Conservation (phyloP, 2,797 vertebrate genomes). For the Arrhamphus sclerolepis region DNA sequence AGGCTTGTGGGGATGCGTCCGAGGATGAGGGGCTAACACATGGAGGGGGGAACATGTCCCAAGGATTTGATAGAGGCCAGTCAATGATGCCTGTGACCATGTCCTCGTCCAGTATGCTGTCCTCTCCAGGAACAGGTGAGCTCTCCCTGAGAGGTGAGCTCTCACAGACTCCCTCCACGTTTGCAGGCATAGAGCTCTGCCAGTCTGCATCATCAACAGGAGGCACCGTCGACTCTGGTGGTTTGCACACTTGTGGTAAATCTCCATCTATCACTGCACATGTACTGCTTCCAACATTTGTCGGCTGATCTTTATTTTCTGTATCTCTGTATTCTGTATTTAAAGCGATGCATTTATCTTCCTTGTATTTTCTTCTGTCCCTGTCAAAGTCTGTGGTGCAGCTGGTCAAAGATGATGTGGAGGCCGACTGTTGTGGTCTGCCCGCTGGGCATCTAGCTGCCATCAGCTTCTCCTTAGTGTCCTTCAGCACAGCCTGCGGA, state of each 20-base stretch:
- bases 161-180: neutral
- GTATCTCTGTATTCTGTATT: constrained; percentile 17
- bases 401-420: neutral
- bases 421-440: constrained; percentile 44
- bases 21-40: constrained; percentile 16
- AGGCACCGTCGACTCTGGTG: neutral
- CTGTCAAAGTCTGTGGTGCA: constrained; percentile 49
- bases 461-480: constrained; percentile 38
- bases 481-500: constrained; percentile 43
- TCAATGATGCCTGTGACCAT: neutral
- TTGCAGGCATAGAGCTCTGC: neutral
- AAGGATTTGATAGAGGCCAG: constrained; percentile 30
- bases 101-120: neutral
- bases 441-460: accelerated
- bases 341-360: constrained; percentile 39
- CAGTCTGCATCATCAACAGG: constrained; percentile 7
- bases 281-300: neutral
- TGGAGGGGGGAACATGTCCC: constrained; percentile 64
- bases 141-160: neutral
- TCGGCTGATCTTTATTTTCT: neutral
- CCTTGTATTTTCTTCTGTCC: constrained; percentile 53
- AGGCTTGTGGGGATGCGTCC: constrained; percentile 13
- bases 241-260: neutral
- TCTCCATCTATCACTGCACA: neutral
- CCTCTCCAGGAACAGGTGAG: neutral